Evolutionary conservation across 2,888 invertebrate species (phyloP).

Genomic region (Boloria selene): DNA sequence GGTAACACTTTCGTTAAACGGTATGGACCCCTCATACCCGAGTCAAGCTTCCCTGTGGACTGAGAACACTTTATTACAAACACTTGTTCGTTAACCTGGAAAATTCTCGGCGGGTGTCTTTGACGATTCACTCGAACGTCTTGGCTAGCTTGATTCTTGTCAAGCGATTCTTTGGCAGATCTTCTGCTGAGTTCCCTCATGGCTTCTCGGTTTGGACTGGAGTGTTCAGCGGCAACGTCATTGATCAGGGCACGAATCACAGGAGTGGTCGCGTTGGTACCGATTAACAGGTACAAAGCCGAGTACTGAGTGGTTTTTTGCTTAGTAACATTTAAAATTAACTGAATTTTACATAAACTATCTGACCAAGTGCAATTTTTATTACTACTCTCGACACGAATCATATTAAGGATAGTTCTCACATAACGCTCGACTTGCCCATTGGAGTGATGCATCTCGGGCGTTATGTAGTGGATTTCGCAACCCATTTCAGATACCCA

Average conservation of each 20-base stretch:
- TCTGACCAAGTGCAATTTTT: slow-evolving; percentile 24
- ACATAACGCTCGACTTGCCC: slow-evolving; percentile 35
- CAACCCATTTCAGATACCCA: slow-evolving; percentile 26
- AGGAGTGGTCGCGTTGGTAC: slow-evolving; percentile 28
- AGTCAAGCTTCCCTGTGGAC: slow-evolving; percentile 37
- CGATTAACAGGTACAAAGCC: slow-evolving; percentile 29
- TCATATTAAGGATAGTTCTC: slow-evolving; percentile 31
- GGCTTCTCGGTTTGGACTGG: slow-evolving; percentile 25
- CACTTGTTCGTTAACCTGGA: background rate
- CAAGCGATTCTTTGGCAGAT: slow-evolving; percentile 7
- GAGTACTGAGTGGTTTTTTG: slow-evolving; percentile 30
- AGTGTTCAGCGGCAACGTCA: slow-evolving; percentile 20
- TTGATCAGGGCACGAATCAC: slow-evolving; percentile 29
- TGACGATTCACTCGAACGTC: slow-evolving; percentile 29
- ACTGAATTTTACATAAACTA: slow-evolving; percentile 22
- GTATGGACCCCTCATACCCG: slow-evolving; percentile 41
- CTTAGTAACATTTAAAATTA: slow-evolving; percentile 31
- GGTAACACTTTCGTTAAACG: slow-evolving; percentile 1
- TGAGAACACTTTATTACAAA: too few relatives aligned
- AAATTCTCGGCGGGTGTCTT: slow-evolving; percentile 16
- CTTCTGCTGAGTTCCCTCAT: slow-evolving; percentile 24
- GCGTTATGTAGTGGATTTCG: slow-evolving; percentile 31
- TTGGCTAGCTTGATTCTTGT: slow-evolving; percentile 26
- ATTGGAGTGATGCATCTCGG: slow-evolving; percentile 37
- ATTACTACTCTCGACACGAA: slow-evolving; percentile 28